Percentiles rank a stretch among this genome's conserved stretches.
Evolutionary conservation across 2,113 vertebrate genomes (phyloP).

Genomic region (Ptychochromis oligacanthus): DNA sequence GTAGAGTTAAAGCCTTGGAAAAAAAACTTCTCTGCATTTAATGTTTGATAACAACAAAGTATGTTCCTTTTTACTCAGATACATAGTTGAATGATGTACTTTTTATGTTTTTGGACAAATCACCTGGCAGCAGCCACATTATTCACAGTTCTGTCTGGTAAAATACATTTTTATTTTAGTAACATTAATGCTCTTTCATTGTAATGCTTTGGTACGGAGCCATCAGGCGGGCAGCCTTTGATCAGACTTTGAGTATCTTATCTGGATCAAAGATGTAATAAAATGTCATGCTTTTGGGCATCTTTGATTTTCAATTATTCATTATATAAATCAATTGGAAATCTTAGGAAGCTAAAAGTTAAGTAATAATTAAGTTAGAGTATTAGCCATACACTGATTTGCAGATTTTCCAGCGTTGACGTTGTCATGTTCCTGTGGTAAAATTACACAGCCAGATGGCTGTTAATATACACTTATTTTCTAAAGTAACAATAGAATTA

Average conservation of each 20-base stretch:
- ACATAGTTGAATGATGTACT: not conserved
- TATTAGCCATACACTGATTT: not conserved
- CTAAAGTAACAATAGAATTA: not conserved
- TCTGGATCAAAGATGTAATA: slow-evolving; percentile 33
- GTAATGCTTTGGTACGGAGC: slow-evolving; percentile 28
- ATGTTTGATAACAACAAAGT: not conserved
- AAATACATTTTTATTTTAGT: slow-evolving; percentile 38
- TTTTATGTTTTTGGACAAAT: slow-evolving; percentile 12
- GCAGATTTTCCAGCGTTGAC: not conserved
- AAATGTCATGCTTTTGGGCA: slow-evolving; percentile 31
- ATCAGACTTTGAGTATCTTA: slow-evolving; percentile 49
- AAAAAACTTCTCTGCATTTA: slow-evolving; percentile 17
- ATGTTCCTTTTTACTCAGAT: not conserved
- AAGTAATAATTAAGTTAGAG: not conserved
- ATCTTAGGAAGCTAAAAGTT: slow-evolving; percentile 7
- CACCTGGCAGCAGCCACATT: slow-evolving; percentile 16
- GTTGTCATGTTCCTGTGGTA: not conserved
- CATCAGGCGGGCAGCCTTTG: slow-evolving; percentile 27
- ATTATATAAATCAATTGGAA: slow-evolving; percentile 24
- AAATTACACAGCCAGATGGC: not conserved
- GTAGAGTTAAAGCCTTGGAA: not conserved
- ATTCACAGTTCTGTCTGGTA: slow-evolving; percentile 26
- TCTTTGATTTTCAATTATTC: slow-evolving; percentile 27
- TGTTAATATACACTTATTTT: not conserved
- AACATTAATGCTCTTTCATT: slow-evolving; percentile 2